Conservation (phyloP, 2,113 vertebrate species). For the Anguilla rostrata region DNA sequence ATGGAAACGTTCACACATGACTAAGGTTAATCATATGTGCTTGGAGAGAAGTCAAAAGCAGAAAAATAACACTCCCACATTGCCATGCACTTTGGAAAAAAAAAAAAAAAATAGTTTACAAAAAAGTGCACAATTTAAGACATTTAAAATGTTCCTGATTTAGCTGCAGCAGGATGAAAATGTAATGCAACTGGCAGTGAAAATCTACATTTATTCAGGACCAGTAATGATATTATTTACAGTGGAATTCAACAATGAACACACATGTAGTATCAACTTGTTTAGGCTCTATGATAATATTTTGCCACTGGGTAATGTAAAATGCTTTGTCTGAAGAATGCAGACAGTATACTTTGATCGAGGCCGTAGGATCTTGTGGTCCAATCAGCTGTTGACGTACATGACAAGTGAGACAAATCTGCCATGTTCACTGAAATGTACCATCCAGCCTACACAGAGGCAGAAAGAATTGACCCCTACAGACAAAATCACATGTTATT, state of each 20-base stretch:
- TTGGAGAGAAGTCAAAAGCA: not conserved
- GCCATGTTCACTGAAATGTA: too few species aligned
- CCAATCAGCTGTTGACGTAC: not conserved
- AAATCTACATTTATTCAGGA: not conserved
- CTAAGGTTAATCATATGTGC: not conserved
- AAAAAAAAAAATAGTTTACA: not conserved
- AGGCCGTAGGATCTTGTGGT: too few species aligned
- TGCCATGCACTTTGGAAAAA: not conserved
- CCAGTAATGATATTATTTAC: not conserved
- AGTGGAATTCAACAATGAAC: not conserved
- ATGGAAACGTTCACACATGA: constrained; percentile 30
- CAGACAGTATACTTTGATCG: too few species aligned
- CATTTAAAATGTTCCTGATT: not conserved
- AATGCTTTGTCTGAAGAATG: too few species aligned
- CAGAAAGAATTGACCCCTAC: not conserved
- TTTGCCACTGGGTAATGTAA: too few species aligned
- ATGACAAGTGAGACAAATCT: not conserved
- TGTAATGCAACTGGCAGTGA: not conserved
- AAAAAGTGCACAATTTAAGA: not conserved
- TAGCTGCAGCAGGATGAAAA: not conserved
- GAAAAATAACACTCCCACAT: not conserved
- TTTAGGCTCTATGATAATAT: not conserved
- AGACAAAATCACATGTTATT: too few species aligned
- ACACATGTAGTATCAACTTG: not conserved
- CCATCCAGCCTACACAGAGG: too few species aligned